Evolutionary conservation across 2,888 invertebrate species (phyloP).

Genomic region (Metalampra italica): DNA sequence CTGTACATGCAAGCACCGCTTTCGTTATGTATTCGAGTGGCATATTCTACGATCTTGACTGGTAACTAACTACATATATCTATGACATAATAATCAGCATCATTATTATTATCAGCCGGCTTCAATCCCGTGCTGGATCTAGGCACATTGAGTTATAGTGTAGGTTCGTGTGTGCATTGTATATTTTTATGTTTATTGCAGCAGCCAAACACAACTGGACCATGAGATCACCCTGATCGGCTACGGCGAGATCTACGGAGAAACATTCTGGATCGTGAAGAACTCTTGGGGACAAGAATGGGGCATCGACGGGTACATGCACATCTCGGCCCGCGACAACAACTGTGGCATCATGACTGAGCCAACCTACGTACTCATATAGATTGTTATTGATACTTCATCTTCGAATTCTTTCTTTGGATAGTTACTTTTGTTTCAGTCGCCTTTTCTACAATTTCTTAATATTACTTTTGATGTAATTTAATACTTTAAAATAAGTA

Average conservation of each 20-base stretch:
- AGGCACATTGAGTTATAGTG: too few species aligned
- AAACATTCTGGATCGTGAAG: conserved; percentile 95
- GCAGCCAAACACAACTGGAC: conserved; percentile 82
- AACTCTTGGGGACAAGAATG: conserved; percentile 97
- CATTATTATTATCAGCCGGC: too few species aligned
- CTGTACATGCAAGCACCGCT: conserved; percentile 85
- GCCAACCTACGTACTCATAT: conserved; percentile 88
- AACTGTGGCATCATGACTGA: conserved; percentile 92
- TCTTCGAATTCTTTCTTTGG: too few species aligned
- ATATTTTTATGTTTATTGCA: conserved; percentile 54
- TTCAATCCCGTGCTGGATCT: too few species aligned
- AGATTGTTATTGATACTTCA: conserved; percentile 19
- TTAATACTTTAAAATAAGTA: too few species aligned
- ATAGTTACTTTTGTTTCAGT: too few species aligned
- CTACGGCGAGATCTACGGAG: conserved; percentile 87
- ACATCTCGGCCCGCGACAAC: conserved; percentile 91
- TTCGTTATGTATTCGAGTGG: conserved; percentile 43
- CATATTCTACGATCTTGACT: conserved; percentile 45
- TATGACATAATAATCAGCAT: too few species aligned
- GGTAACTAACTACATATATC: conserved; percentile 40
- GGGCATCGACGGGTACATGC: conserved; percentile 95
- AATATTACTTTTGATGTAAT: too few species aligned
- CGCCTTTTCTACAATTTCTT: too few species aligned
- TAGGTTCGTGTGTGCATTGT: too few species aligned
- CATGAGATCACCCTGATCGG: conserved; percentile 95